Evolutionary conservation across 2,888 invertebrate genomes (phyloP).

Genomic region (Petrophora chlorosata): DNA sequence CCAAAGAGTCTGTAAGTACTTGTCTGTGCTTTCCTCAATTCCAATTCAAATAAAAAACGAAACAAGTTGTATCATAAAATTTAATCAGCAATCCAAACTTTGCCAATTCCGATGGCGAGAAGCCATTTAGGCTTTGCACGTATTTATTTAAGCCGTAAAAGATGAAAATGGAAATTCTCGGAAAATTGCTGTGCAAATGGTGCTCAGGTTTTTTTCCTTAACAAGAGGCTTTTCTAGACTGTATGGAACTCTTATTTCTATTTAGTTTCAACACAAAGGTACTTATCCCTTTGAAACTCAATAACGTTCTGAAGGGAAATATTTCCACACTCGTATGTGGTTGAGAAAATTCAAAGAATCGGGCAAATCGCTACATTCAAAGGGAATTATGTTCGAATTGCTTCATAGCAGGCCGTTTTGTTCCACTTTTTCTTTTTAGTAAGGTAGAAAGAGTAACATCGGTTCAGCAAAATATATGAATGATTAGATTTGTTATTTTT

Average conservation of each 20-base stretch:
- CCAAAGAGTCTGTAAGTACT: too few species aligned
- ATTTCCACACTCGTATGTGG: background rate
- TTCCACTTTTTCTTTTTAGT: too few species aligned
- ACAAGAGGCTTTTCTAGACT: conserved; percentile 2
- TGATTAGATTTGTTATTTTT: too few species aligned
- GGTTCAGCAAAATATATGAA: too few species aligned
- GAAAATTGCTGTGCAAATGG: background rate
- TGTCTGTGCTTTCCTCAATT: too few species aligned
- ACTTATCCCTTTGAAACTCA: conserved; percentile 18
- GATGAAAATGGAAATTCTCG: background rate
- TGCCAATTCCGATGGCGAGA: background rate
- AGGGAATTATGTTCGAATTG: too few species aligned
- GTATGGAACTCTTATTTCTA: conserved; percentile 4
- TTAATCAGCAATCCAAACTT: background rate
- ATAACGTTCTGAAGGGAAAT: conserved; percentile 2
- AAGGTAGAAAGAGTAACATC: too few species aligned
- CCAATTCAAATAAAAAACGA: too few species aligned
- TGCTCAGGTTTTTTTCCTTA: background rate
- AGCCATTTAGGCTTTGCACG: background rate
- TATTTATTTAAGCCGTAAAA: background rate
- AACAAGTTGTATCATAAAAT: too few species aligned
- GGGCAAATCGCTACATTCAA: background rate
- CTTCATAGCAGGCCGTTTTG: too few species aligned
- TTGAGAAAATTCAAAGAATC: conserved; percentile 5
- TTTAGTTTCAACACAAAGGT: conserved; percentile 10